Evolutionary conservation across 1,140 invertebrate species (phyloP).

Genomic region (Drosophila rufa): DNA sequence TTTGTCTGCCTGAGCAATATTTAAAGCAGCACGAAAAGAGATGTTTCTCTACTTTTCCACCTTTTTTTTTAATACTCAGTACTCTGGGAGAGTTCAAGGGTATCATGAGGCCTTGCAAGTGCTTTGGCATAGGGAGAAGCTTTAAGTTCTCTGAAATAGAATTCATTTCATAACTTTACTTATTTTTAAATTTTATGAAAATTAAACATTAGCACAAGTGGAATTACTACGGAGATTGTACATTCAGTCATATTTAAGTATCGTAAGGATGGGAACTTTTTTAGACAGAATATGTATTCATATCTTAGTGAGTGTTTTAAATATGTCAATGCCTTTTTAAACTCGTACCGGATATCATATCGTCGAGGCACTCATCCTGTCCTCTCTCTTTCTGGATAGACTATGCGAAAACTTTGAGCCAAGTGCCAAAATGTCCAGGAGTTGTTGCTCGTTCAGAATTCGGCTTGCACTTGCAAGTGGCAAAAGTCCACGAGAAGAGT

Average conservation of each 20-base stretch:
- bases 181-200: no score
- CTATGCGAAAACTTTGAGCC: slow-evolving; percentile 36
- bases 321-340: no score
- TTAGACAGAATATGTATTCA: no score
- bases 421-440: slow-evolving; percentile 66
- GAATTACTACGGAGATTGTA: no score
- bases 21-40: slow-evolving; percentile 18
- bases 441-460: slow-evolving; percentile 58
- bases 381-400: not conserved
- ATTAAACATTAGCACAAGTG: no score
- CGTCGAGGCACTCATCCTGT: not conserved
- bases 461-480: slow-evolving; percentile 54
- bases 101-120: not conserved
- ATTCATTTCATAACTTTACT: no score
- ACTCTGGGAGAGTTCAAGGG: not conserved
- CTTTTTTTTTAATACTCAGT: not conserved
- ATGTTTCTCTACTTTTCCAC: not conserved
- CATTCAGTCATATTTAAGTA: no score
- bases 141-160: no score
- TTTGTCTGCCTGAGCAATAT: slow-evolving; percentile 34
- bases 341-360: not conserved
- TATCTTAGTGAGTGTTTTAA: no score
- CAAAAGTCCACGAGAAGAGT: slow-evolving; percentile 25
- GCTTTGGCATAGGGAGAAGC: not conserved
- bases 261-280: no score